Evolutionary conservation across 1,140 invertebrate species (phyloP), one percentile per base, ranked within the genome.

Genomic region (Rhynchophorus ferrugineus): DNA sequence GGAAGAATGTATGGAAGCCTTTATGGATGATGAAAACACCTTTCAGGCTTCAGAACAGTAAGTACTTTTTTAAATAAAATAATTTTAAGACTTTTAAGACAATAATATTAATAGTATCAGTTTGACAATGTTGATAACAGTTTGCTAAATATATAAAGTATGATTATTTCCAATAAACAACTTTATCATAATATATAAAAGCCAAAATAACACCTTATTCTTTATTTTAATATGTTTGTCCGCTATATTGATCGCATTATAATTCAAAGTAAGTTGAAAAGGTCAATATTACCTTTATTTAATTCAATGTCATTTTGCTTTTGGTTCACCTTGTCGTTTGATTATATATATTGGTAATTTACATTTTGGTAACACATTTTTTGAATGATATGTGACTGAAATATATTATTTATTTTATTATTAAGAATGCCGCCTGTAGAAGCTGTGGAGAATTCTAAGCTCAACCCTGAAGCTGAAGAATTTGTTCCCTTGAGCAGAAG

Each of bases 1-100:
- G 82, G 83, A 90, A 63, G 83, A 91, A 64, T 91, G 88, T 63
- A 79, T 89, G 44, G 85, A 89, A 62, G 86, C 84, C 11, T 89
- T 89, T 83, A 63, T 88, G 51, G 84, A 87, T 54, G 87, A 84
- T 58, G 80, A 66, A 52, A 59, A 43, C 33, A 22, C 50, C 19
- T 51, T 21, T 38, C 49, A 44, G n/a, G 46, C 38, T 43, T 14
- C 52, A 33, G 14, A 39, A 17, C 24, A 49, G 7, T 9, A 11
- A 48, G 50, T 42, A 44, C n/a, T n/a, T n/a, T n/a, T n/a, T n/a
- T 52, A 46, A 39, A 37, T n/a, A 13, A 24, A 41, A 2, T 22
- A 39, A 33, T 49, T 41, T 29, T 3, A 2, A 47, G 11, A 1
- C 17, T 16, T 16, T 37, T 9, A 9, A 37, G n/a, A 13, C 13